Conservation (phyloP, 2,113 vertebrate genomes). For the Apistogramma diplotaenia region DNA sequence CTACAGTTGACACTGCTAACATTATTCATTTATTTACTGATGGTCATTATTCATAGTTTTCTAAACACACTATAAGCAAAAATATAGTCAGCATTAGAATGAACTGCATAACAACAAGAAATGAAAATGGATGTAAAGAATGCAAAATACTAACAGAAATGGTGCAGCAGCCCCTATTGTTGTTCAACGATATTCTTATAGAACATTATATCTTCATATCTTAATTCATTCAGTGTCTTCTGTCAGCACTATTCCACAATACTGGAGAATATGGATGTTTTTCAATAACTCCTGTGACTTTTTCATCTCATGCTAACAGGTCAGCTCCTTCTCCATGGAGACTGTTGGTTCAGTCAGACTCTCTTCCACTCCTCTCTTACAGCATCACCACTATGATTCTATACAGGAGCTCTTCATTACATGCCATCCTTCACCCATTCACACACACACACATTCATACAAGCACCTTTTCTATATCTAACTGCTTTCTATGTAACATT, state of each 20-base stretch:
- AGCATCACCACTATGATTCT: background rate
- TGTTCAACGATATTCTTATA: background rate
- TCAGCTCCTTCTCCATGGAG: background rate
- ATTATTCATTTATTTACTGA: background rate
- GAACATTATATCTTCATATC: background rate
- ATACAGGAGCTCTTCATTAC: no score
- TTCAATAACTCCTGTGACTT: background rate
- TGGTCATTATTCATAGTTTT: rapidly evolving
- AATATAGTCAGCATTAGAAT: background rate
- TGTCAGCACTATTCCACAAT: background rate
- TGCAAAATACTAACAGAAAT: background rate
- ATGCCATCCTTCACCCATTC: no score
- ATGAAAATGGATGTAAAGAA: background rate
- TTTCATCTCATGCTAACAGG: background rate
- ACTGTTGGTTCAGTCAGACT: rapidly evolving
- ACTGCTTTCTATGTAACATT: no score
- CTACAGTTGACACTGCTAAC: background rate
- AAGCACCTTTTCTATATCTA: no score
- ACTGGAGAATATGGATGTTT: background rate
- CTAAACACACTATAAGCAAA: rapidly evolving
- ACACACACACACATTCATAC: no score
- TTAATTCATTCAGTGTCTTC: no score
- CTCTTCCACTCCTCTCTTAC: background rate
- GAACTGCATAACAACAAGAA: background rate
- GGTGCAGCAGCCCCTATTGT: background rate